Conservation (phyloP, 2,113 vertebrate genomes). For the Hemiprocne comata region DNA sequence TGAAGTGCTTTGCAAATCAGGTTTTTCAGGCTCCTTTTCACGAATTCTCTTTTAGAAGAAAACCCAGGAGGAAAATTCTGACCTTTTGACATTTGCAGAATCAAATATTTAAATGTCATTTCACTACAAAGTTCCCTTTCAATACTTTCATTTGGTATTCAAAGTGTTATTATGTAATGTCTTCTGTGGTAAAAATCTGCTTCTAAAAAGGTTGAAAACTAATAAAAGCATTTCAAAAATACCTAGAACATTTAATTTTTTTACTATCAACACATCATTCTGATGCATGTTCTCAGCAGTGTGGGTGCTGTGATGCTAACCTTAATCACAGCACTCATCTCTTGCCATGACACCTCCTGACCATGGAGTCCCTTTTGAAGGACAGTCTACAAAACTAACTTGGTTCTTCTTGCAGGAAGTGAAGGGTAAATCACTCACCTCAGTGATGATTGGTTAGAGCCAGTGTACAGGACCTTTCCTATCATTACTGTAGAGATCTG, state of each 20-base stretch:
- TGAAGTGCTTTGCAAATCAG: background rate
- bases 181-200: background rate
- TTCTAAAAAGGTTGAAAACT: background rate
- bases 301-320: background rate
- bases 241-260: background rate
- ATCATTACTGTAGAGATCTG: background rate
- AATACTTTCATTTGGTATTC: background rate
- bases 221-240: background rate
- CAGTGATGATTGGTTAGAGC: background rate
- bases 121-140: background rate
- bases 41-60: background rate
- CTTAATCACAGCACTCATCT: background rate
- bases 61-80: background rate
- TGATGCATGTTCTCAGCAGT: background rate
- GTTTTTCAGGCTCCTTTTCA: background rate
- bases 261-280: background rate
- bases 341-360: background rate
- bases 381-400: background rate
- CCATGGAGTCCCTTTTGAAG: background rate
- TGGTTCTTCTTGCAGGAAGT: background rate
- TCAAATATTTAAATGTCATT: constrained; percentile 9
- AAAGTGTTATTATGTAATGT: background rate
- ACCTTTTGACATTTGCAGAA: background rate
- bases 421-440: background rate
- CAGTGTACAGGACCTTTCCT: background rate